Evolutionary conservation across 2,888 invertebrate species (phyloP), one percentile per base, ranked within the genome.

Genomic region (Pollenia amentaria): DNA sequence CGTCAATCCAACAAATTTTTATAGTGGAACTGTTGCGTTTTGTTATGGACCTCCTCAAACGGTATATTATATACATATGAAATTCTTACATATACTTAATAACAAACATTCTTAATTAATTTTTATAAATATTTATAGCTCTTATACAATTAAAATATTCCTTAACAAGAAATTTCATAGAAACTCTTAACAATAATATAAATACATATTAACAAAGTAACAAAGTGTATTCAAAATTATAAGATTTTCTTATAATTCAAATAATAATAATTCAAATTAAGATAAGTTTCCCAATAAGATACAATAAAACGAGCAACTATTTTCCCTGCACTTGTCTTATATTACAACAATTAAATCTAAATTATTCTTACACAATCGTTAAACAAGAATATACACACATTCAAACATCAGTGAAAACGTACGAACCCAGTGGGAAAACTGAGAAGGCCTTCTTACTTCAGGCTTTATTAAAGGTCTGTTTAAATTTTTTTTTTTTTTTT

Each of bases 271-370:
- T 3, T 67, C 14, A 48, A 60, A 69, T 69, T 60, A n/a, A 60
- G 51, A 42, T 57, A n/a, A 21, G 18, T 42, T 76, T 44, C 9
- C 3, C 53, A 40, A 7, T 44, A 4, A 57, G 44, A 51, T 44
- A 75, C 10, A 40, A 53, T 42, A 44, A 29, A 6, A 29, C 29
- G 6, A 53, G n/a, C 3, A 62, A 40, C 38, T 75, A 40, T 18
- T 62, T 40, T 64, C 18, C 11, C 18, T 51, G 16, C 16, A 29
- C n/a, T 55, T 53, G 29, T n/a, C n/a, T 55, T 53, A 44, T n/a
- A n/a, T 14, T 65, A 65, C 53, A 42, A 44, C 60, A 70, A 75
- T 81, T 60, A 60, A 75, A 51, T 60, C 51, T 67, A 57, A 57
- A 81, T 81, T 73, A 75, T 81, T 11, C 14, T 21, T 46, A 72